phyloP scores from a whole-genome alignment of 2,113 vertebrate genomes.

The Notothenia rossii region DNA sequence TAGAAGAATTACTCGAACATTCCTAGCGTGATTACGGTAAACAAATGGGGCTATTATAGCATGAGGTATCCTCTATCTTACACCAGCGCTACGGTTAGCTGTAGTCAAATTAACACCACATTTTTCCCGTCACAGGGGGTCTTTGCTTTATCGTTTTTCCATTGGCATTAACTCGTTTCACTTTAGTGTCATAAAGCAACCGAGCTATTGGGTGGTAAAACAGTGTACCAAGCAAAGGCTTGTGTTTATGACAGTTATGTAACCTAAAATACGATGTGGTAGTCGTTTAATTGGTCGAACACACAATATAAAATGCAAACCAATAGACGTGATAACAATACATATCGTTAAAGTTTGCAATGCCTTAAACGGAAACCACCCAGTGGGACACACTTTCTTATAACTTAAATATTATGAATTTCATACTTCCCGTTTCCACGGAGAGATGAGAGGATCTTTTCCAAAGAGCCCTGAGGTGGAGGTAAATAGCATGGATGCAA shows the following conservation, averaged over 20 bases:
- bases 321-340: background rate
- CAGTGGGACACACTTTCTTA: too few relatives aligned
- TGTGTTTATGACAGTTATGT: background rate
- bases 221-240: background rate
- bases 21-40: constrained; percentile 38
- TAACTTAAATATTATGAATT: constrained; percentile 17
- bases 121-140: constrained; percentile 10
- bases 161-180: background rate
- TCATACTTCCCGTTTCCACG: constrained; percentile 55
- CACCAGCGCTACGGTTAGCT: background rate
- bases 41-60: constrained; percentile 26
- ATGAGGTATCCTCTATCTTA: background rate
- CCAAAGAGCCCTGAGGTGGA: constrained; percentile 41
- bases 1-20: constrained; percentile 16
- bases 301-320: background rate
- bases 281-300: background rate
- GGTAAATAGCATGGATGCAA: constrained; percentile 61
- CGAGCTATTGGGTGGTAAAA: background rate
- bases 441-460: constrained; percentile 44
- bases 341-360: too few relatives aligned
- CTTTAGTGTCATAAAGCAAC: background rate
- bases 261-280: background rate
- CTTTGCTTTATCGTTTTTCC: background rate
- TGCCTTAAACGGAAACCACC: too few relatives aligned
- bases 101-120: constrained; percentile 1